Evolutionary conservation across 92 coral and sea anemone genomes (phyloP).

Genomic region (Zoanthus solanderi): DNA sequence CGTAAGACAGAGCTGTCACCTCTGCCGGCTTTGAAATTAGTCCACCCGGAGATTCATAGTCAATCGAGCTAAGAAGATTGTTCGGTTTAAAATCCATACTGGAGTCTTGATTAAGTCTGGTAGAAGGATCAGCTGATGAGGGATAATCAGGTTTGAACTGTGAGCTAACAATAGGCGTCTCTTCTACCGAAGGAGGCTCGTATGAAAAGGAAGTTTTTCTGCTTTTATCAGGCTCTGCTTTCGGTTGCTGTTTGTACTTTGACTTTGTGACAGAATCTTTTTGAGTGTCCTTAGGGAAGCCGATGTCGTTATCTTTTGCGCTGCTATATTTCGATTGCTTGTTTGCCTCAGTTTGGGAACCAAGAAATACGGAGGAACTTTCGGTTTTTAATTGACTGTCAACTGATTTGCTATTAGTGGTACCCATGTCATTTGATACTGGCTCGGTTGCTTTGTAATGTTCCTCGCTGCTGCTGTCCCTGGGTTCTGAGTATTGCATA

Average conservation of each 20-base stretch:
- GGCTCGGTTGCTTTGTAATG: neutral
- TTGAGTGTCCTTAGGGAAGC: neutral
- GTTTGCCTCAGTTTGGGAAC: conserved; percentile 7
- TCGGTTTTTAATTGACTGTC: neutral
- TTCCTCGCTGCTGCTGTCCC: neutral
- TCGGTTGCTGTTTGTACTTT: neutral
- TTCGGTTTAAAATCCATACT: conserved; percentile 30
- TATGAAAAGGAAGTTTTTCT: neutral
- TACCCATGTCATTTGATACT: neutral
- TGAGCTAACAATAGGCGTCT: conserved; percentile 22
- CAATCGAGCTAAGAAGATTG: conserved; percentile 12
- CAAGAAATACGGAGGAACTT: conserved; percentile 7
- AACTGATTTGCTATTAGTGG: neutral
- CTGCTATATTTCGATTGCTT: conserved; percentile 4
- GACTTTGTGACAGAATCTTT: neutral
- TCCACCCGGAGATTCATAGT: conserved; percentile 39
- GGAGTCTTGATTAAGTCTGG: conserved; percentile 4
- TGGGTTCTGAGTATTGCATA: neutral
- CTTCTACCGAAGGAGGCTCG: conserved; percentile 41
- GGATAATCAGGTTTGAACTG: neutral
- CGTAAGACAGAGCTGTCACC: conserved; percentile 24
- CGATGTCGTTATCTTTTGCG: neutral
- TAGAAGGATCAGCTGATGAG: neutral
- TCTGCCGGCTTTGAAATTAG: conserved; percentile 28
- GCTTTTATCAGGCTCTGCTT: neutral